Percentiles rank a stretch among this genome's conserved stretches.
These are phyloP conservation scores for Plagodis pulveraria DNA, from an alignment of 2,888 invertebrate genomes.

Conservation along the genomic window DNA sequence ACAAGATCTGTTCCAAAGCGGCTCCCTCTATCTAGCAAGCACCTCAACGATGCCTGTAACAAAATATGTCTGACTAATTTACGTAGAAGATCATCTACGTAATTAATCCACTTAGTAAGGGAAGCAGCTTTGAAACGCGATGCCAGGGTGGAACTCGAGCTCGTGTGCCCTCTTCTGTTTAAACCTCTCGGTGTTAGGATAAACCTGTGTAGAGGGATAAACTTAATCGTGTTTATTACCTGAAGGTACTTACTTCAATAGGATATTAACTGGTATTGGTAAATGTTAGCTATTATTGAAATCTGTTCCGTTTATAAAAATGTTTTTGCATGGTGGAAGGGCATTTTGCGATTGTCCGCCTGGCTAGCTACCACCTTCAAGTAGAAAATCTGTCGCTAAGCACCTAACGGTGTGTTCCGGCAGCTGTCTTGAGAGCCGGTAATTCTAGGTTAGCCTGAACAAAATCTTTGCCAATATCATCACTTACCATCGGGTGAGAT, in stretches of 20 bases:
- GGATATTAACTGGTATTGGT: no score
- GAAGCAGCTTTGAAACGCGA: conserved; percentile 69
- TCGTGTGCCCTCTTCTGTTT: conserved; percentile 34
- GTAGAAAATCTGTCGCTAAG: no score
- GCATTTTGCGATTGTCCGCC: no score
- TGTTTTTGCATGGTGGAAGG: no score
- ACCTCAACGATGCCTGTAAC: conserved; percentile 7
- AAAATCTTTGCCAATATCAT: no score
- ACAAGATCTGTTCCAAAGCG: conserved; percentile 2
- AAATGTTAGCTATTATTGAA: no score
- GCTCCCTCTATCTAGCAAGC: conserved; percentile 1
- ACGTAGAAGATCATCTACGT: conserved; percentile 73
- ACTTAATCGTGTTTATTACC: background rate
- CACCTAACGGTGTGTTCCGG: no score
- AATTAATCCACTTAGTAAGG: conserved; percentile 75
- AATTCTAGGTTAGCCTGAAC: no score
- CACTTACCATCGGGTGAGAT: no score
- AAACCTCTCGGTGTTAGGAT: conserved; percentile 14
- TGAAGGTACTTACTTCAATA: background rate
- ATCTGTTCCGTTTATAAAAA: no score
- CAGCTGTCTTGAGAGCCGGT: no score
- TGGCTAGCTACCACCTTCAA: no score
- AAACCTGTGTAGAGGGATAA: conserved; percentile 8
- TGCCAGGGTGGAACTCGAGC: conserved; percentile 47
- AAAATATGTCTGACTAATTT: conserved; percentile 53